These are phyloP conservation scores for Mormyrus proboscirostris DNA, from an alignment of 2,797 vertebrate species.

Conservation along the genomic window DNA sequence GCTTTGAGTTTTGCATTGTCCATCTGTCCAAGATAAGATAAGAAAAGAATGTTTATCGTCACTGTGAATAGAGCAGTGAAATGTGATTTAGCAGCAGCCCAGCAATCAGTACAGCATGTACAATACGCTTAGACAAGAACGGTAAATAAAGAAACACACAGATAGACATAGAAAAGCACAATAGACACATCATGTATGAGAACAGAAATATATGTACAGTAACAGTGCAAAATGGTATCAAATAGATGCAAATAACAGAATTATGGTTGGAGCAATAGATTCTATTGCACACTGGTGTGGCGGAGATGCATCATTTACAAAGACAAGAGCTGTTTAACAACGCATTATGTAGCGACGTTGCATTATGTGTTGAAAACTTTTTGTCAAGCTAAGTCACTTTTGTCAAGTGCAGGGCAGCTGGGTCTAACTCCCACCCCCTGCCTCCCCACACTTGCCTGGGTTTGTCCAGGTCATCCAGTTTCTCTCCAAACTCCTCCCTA, in stretches of 20 bases:
- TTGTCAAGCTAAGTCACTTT: too few species aligned
- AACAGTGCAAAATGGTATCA: background rate
- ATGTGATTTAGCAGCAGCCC: background rate
- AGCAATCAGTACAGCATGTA: background rate
- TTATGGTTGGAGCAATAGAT: background rate
- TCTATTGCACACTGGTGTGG: background rate
- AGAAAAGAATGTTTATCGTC: background rate
- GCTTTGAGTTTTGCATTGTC: background rate
- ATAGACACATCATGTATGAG: background rate
- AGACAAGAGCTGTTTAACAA: background rate
- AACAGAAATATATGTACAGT: background rate
- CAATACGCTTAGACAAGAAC: background rate
- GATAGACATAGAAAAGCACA: background rate
- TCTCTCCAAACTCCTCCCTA: background rate
- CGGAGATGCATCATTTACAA: background rate
- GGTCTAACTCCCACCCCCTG: background rate
- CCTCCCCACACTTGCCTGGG: background rate
- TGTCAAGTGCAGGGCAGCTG: background rate
- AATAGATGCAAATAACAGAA: background rate
- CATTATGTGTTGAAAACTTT: background rate
- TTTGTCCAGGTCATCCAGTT: background rate
- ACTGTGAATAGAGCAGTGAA: background rate
- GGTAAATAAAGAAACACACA: background rate
- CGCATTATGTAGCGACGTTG: background rate
- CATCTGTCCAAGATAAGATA: background rate